A percentile compares a stretch with the other conserved stretches of the same genome.
Conservation (phyloP, 2,113 vertebrate species). For the Calyptommatus sinebrachiatus region DNA sequence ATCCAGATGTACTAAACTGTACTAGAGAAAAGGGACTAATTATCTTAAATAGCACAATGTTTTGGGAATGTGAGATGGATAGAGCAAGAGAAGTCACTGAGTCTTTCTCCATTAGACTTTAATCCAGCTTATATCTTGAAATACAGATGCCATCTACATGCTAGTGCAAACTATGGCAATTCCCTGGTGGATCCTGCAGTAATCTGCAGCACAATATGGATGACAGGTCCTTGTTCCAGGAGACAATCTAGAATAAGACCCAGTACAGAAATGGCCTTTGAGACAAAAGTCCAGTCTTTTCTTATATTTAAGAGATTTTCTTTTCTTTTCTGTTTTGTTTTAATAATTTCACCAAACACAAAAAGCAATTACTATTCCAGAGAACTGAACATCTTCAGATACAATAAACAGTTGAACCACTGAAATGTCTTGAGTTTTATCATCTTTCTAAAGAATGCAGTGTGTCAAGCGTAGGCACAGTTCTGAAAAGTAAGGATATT, state of each 20-base stretch:
- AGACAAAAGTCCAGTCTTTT: constrained; percentile 6
- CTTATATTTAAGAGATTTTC: constrained; percentile 21
- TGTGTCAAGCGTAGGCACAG: constrained; percentile 1
- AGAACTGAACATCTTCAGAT: constrained; percentile 13
- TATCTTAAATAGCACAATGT: constrained; percentile 27
- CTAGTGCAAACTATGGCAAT: too few species aligned
- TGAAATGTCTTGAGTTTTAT: constrained; percentile 27
- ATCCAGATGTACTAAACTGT: constrained; percentile 38
- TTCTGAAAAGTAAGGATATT: constrained; percentile 38
- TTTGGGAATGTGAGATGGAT: constrained; percentile 9
- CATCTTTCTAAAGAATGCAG: constrained; percentile 24
- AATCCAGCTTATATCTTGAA: too few species aligned
- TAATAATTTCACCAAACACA: constrained; percentile 11
- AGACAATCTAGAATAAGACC: too few species aligned
- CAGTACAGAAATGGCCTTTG: too few species aligned
- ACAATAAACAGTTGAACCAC: constrained; percentile 5
- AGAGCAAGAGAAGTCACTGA: neutral
- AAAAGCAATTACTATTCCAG: constrained; percentile 11
- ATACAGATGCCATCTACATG: too few species aligned
- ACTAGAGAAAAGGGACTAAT: constrained; percentile 11
- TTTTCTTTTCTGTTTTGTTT: constrained; percentile 16
- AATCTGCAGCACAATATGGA: too few species aligned
- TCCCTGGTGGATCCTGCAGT: too few species aligned
- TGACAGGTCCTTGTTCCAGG: too few species aligned
- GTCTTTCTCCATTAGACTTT: too few species aligned